A percentile compares a stretch with the other conserved stretches of the same genome.
Evolutionary conservation across 2,113 vertebrate genomes (phyloP).

Genomic region (Malurus elegans): DNA sequence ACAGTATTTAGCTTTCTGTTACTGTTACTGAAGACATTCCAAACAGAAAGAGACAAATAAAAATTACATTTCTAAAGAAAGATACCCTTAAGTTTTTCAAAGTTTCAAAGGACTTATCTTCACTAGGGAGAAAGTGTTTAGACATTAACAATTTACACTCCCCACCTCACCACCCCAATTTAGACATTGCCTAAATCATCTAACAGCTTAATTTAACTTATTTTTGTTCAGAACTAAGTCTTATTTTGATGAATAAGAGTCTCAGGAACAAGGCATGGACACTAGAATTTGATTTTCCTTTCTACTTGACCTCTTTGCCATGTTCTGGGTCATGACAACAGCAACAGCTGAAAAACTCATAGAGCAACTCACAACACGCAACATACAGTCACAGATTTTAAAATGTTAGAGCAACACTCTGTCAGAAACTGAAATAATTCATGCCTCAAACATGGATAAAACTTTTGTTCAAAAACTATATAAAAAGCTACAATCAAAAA

Average conservation of each 20-base stretch:
- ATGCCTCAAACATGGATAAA: too few species aligned
- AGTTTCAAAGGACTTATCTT: not conserved
- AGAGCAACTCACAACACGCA: rapidly evolving
- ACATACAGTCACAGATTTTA: not conserved
- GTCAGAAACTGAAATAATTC: too few species aligned
- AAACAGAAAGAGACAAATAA: not conserved
- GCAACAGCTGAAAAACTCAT: not conserved
- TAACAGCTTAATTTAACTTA: not conserved
- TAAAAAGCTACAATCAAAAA: too few species aligned
- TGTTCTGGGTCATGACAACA: not conserved
- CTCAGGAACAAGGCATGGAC: not conserved
- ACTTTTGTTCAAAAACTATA: too few species aligned
- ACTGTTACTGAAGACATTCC: not conserved
- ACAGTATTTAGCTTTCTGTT: not conserved
- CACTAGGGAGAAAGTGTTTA: not conserved
- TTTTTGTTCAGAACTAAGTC: not conserved
- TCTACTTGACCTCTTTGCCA: not conserved
- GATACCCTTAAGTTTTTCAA: not conserved
- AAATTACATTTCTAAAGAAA: not conserved
- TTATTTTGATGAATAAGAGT: not conserved
- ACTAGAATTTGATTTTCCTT: not conserved
- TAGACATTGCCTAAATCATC: not conserved
- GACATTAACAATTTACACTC: not conserved
- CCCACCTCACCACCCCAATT: rapidly evolving
- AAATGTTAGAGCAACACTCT: not conserved